A percentile compares a stretch with the other conserved stretches of the same genome.
Conservation (phyloP, 2,797 vertebrate species). For the Lepidocolaptes lacrymiger region DNA sequence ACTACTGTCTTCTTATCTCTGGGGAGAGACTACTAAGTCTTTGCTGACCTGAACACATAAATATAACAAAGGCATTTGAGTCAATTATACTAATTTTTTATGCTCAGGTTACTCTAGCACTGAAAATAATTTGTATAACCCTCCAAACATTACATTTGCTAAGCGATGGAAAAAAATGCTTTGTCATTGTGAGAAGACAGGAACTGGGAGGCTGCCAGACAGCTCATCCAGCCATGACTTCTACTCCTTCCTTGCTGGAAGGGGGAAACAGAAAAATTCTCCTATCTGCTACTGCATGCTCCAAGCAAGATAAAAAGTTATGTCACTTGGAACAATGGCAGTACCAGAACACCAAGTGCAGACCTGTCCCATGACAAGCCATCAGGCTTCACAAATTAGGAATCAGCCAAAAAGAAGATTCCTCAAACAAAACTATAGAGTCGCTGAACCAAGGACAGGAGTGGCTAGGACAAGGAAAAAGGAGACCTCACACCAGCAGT, state of each 20-base stretch:
- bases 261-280: neutral
- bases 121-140: neutral
- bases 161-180: neutral
- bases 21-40: neutral
- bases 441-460: neutral
- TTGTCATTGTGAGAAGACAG: neutral
- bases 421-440: neutral
- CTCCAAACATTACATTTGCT: neutral
- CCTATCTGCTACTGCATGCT: neutral
- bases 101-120: neutral
- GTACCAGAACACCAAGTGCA: neutral
- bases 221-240: neutral
- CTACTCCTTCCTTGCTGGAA: neutral
- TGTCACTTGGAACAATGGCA: neutral
- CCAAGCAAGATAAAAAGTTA: neutral
- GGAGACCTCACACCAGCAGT: neutral
- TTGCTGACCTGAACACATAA: neutral
- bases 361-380: neutral
- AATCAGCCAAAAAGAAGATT: neutral
- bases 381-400: neutral
- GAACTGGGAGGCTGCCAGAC: neutral
- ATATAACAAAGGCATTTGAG: neutral
- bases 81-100: neutral
- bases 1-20: neutral
- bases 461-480: neutral